Evolutionary conservation across 2,888 invertebrate genomes (phyloP), one percentile per base, ranked within the genome.

Genomic region (Spilarctia lutea): DNA sequence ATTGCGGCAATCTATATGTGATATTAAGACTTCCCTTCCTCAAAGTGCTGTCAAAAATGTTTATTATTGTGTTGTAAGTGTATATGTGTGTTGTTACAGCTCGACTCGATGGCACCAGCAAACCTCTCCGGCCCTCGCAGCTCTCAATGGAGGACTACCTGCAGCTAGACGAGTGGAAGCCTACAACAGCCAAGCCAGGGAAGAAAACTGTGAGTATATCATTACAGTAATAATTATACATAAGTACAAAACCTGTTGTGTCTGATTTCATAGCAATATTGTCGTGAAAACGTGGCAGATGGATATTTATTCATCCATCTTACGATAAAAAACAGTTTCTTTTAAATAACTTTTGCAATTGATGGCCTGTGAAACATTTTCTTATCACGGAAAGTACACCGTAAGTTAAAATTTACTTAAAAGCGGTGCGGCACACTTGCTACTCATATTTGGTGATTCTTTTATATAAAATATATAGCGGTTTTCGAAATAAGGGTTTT

Each of bases 81-180:
- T 35, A 83, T 74, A 76, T 81, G 88, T 91, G 85, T 76, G 81
- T 92, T 94, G 94, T 97, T 96, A 39, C 96, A 99, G 99, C 99
- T 88, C 98, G 98, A 79, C 97, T 99, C 93, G 99, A 99, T 96
- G 99, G 99, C 79, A 97, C 98, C 85, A 97, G 96, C 91, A 98
- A 97, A 91, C 97, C 97, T 71, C 96, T 97, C 78, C 97, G 97
- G 78, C 96, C 97, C 78, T 96, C 97, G 76, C 96, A 97, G 76
- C 96, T 97, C 87, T 98, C 98, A 76, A 98, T 99, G 97, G 98
- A 99, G 91, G 99, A 99, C 93, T 99, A 98, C 96, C 96, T 99
- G 80, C 98, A 99, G 94, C 97, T 90, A 96, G 98, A 98, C 93
- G 98, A 98, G 87, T 98, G 97, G 97, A 96, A 96, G 84, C 96